Base-by-base conservation (phyloP, 2,113 vertebrate species). In the Sakesphorus luctuosus region DNA sequence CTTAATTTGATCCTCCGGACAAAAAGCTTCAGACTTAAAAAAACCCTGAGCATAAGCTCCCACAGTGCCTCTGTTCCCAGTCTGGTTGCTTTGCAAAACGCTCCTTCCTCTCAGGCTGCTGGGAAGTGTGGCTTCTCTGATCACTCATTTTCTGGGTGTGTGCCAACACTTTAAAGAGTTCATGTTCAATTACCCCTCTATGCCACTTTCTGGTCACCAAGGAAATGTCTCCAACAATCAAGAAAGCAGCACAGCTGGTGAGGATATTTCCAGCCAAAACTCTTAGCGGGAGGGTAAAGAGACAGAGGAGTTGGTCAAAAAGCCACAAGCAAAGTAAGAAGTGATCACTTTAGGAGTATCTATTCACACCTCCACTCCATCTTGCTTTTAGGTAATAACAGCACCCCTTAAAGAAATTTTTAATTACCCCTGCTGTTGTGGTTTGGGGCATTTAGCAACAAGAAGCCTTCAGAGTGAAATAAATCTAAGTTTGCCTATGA, bases 121-220 rank as follows among this genome's bases (percentile, higher is more conserved):
- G n/a, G 18, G 52, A 58, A 87, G 56, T 0, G 3, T 78, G 73
- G 61, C 61, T 86, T 61, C 83, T 73, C 72, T 84, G 84, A 84
- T 78, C 47, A 26, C 62, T 85, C 75, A 52, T 82, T 93, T 63
- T 31, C 75, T 79, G 91, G 79, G 67, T 52, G 16, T 0, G 2
- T 88, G 75, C 83, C 79, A 86, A 75, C 55, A 44, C 79, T 92
- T 92, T 80, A 65, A 76, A 83, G n/a, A 18, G 23, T 73, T 77
- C 83, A 76, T 0, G 0, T 95, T 90, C 91, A 77, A 9, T 96
- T 86, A 66, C 49, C 10, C 79, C 50, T 19, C 89, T 90, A 68
- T 76, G 85, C 63, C 72, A 38, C 73, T 87, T 87, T 74, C 65
- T 91, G 82, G 65, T 89, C 82, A 81, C 66, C 67, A 85, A 86